Evolutionary conservation across 2,888 invertebrate genomes (phyloP), one percentile per base, ranked within the genome.

Genomic region (Pharmacophagus antenor): DNA sequence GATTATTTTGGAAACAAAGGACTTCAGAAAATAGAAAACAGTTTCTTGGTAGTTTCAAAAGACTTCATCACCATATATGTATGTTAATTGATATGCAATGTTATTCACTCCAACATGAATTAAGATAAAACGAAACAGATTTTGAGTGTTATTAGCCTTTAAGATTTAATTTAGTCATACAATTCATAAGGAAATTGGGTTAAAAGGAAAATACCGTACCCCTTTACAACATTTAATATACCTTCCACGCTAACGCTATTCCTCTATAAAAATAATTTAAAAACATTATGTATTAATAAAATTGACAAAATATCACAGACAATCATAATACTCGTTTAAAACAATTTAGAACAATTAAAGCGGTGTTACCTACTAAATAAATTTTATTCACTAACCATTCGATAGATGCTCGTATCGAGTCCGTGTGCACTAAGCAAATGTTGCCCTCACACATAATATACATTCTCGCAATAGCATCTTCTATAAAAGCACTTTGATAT

Each of bases 121-220:
- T 73, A 63, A 68, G 69, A 77, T 73, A 75, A 80, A 73, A 76
- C 76, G 75, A 75, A 79, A 77, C 72, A 68, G 69, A 70, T 74
- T 79, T 81, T 81, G 74, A 73, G 64, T 63, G 63, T 67, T 66
- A 67, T 73, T 73, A 74, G 70, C 72, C 55, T 61, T 63, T 62
- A 22, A 5, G 12, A 62, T 67, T 73, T 72, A 73, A 69, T 72
- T 55, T 61, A 61, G 67, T 62, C 68, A 67, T 62, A 63, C 25
- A 68, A 67, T 23, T 18, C 5, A 50, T 31, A 10, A 59, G 69
- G 56, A 27, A 49, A 65, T 56, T 62, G 63, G 67, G 63, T 70
- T 61, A 65, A 69, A 54, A 69, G 56, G 61, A 60, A 55, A 63
- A 67, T 63, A 68, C 73, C 74, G 67, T 64, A 67, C 69, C 73